A percentile compares a stretch with the other conserved stretches of the same genome.
These are phyloP conservation scores for Scomber colias DNA, from an alignment of 2,113 vertebrate genomes.

Conservation along the genomic window DNA sequence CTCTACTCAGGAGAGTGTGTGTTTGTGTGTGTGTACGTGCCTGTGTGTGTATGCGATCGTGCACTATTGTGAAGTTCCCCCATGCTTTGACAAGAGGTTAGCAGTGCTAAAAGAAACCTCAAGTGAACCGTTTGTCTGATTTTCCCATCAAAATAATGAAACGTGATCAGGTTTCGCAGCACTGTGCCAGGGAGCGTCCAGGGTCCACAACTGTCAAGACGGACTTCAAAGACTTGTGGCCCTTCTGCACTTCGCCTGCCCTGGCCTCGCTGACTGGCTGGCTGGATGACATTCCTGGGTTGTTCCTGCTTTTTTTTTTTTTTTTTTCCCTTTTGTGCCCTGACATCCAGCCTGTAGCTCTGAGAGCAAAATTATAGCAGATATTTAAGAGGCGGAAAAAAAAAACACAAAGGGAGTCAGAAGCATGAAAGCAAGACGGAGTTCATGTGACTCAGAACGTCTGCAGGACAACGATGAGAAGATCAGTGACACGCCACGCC, in stretches of 20 bases:
- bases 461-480: not conserved
- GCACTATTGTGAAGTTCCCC: constrained; percentile 36
- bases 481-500: not conserved
- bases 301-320: constrained; percentile 35
- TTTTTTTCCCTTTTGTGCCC: constrained; percentile 11
- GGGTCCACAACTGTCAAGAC: constrained; percentile 72
- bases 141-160: constrained; percentile 82
- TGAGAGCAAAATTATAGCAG: constrained; percentile 44
- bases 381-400: constrained; percentile 35
- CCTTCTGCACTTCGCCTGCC: constrained; percentile 60
- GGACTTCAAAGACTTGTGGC: constrained; percentile 76
- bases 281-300: constrained; percentile 66
- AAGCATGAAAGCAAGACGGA: not conserved
- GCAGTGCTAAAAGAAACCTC: constrained; percentile 71
- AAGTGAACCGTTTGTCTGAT: constrained; percentile 75
- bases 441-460: constrained; percentile 16
- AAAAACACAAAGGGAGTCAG: not conserved
- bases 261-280: constrained; percentile 56
- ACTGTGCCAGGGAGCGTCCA: constrained; percentile 69
- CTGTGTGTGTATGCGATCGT: constrained; percentile 4
- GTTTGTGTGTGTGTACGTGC: constrained; percentile 1
- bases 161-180: constrained; percentile 68
- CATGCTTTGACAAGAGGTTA: constrained; percentile 66
- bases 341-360: constrained; percentile 48
- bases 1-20: constrained; percentile 33